Base-by-base conservation (phyloP, 2,797 vertebrate species). In the Hydrocynus forskahlii region DNA sequence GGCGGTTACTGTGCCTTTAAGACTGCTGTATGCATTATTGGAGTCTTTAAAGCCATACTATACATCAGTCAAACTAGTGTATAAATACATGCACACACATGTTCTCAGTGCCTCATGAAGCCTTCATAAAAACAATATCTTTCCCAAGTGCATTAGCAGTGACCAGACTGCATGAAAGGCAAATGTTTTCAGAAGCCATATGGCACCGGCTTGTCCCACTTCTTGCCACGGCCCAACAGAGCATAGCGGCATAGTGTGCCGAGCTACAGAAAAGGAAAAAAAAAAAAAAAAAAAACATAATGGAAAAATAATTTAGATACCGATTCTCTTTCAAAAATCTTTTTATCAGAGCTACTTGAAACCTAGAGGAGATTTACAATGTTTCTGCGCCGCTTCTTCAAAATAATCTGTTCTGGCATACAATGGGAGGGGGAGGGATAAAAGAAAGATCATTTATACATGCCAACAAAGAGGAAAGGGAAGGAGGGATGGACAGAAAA, bases 331-430 rank as follows among this genome's bases (percentile, higher is more conserved):
- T n/a, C 3, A 78, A 60, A 77, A 19, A 5, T 52, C 75, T 63
- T 55, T 74, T 29, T 16, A 50, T 19, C 6, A 25, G 62, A 55
- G 35, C 50, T 72, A 50, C 25, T 69, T 8, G 62, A 75, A 59
- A 78, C 50, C 48, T 5, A 19, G 50, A 35, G 10, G 76, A 38
- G 73, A 73, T 78, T 63, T 54, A 78, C 17, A 7, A n/a, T 50
- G 59, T 64, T 66, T 38, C 43, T 70, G 19, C 54, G 5, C 59
- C 23, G 76, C 76, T 60, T 70, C 45, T 60, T 40, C 45, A 60
- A 62, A 60, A 25, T 35, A 38, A 40, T 80, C 74, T 67, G 78
- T 54, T 68, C 64, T 63, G 78, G 70, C 45, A 25, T 19, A 70
- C 29, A 70, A 70, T 17, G 14, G 13, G 23, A 45, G 17, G 68